Percentiles rank a stretch among this genome's conserved stretches.
Evolutionary conservation across 2,888 invertebrate species (phyloP).

Genomic region (Phyto melanocephala): DNA sequence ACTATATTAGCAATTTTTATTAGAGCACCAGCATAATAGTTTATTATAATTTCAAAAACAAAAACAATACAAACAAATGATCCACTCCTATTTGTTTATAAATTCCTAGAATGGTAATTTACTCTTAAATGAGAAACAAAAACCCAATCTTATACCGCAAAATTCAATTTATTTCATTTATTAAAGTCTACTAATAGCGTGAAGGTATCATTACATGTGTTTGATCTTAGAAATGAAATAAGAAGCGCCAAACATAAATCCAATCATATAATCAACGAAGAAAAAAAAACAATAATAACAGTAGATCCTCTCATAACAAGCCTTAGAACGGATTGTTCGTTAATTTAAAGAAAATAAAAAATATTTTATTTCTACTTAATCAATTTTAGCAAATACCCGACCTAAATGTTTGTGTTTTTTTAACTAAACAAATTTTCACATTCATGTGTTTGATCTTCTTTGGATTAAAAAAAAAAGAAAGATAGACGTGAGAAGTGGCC

Average conservation of each 20-base stretch:
- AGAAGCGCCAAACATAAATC: not conserved
- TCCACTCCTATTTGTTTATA: not conserved
- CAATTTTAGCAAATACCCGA: not conserved
- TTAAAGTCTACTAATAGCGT: not conserved
- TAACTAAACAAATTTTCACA: not conserved
- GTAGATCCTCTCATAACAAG: not conserved
- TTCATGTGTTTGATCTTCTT: not conserved
- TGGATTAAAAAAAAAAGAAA: not conserved
- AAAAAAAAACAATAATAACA: not conserved
- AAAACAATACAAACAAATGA: not conserved
- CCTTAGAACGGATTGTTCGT: not conserved
- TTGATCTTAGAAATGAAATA: not conserved
- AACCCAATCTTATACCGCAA: not conserved
- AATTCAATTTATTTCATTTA: slow-evolving; percentile 16
- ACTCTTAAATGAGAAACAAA: not conserved
- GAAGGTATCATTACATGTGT: slow-evolving; percentile 21
- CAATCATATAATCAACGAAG: not conserved
- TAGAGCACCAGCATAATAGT: not conserved
- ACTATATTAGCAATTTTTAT: not conserved
- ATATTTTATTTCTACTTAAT: not conserved
- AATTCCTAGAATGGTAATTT: slow-evolving; percentile 13
- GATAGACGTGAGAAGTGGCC: not conserved
- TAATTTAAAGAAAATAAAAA: not conserved
- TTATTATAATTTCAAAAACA: not conserved
- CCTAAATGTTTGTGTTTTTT: not conserved